Evolutionary conservation across 2,797 vertebrate species (phyloP).

Genomic region (Nasua narica): DNA sequence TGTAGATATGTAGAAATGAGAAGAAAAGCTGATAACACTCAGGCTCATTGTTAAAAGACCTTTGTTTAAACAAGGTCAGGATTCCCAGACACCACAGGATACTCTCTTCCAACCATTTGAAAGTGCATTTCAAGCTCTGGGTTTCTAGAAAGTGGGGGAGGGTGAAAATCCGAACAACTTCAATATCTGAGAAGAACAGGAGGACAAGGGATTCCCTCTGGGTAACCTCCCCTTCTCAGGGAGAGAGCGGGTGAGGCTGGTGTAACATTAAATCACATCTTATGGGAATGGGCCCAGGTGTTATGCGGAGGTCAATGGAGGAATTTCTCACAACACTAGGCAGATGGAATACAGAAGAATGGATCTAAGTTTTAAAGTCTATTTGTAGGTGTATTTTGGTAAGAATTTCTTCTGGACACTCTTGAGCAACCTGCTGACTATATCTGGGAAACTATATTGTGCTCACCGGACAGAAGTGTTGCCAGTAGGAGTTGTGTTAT

Average conservation of each 20-base stretch:
- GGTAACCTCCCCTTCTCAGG: not conserved
- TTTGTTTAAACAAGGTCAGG: not conserved
- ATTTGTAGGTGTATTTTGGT: not conserved
- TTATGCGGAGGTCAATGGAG: not conserved
- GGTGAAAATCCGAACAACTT: not conserved
- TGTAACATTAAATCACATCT: not conserved
- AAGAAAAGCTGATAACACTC: not conserved
- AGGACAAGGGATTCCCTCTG: not conserved
- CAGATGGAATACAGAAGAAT: not conserved
- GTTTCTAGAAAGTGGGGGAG: not conserved
- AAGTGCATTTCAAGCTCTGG: not conserved
- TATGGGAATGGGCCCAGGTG: not conserved
- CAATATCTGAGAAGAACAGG: not conserved
- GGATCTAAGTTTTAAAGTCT: not conserved
- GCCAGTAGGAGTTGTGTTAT: not conserved
- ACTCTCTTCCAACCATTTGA: not conserved
- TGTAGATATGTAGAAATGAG: not conserved
- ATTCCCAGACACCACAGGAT: not conserved
- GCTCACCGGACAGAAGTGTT: not conserved
- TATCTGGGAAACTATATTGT: not conserved
- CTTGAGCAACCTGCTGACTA: not conserved
- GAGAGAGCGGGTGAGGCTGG: not conserved
- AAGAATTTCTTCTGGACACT: not conserved
- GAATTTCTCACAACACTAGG: not conserved
- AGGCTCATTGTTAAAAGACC: not conserved